Percentiles rank a stretch among this genome's conserved stretches.
These are phyloP conservation scores for Drosophila basisetae DNA, from an alignment of 2,888 invertebrate species.

Conservation along the genomic window DNA sequence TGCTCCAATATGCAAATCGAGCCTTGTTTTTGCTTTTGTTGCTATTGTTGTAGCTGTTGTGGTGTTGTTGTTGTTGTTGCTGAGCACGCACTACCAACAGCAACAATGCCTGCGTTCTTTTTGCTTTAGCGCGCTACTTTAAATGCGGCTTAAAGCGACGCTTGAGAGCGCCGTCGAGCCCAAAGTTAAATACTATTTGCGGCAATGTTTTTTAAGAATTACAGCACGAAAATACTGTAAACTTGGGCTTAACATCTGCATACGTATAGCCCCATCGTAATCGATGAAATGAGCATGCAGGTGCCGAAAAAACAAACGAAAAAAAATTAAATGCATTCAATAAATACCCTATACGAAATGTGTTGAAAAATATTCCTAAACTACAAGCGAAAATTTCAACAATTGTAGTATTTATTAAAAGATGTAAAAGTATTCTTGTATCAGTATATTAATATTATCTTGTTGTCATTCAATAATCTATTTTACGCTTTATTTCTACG, in stretches of 20 bases:
- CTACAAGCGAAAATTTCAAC: not conserved
- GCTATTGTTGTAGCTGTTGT: not conserved
- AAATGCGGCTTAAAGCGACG: slow-evolving; percentile 59
- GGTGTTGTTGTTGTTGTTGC: slow-evolving; percentile 12
- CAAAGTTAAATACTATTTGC: slow-evolving; percentile 57
- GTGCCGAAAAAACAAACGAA: not conserved
- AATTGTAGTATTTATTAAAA: too few relatives aligned
- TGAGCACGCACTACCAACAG: slow-evolving; percentile 58
- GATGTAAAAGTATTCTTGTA: not conserved
- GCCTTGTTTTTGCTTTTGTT: slow-evolving; percentile 49
- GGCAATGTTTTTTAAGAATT: slow-evolving; percentile 71
- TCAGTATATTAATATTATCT: not conserved
- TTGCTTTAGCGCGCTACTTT: slow-evolving; percentile 33
- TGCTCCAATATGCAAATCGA: slow-evolving; percentile 79
- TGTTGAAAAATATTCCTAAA: not conserved
- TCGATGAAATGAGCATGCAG: slow-evolving; percentile 47
- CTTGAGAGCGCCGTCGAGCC: slow-evolving; percentile 23
- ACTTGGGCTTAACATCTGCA: slow-evolving; percentile 58
- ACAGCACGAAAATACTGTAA: slow-evolving; percentile 65
- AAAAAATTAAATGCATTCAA: slow-evolving; percentile 1
- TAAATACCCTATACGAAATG: not conserved
- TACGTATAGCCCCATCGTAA: slow-evolving; percentile 19
- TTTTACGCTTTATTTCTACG: not conserved
- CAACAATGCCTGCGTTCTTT: slow-evolving; percentile 21
- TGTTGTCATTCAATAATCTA: not conserved